Conservation (phyloP, 2,888 invertebrate genomes). For the Euclidia mi region DNA sequence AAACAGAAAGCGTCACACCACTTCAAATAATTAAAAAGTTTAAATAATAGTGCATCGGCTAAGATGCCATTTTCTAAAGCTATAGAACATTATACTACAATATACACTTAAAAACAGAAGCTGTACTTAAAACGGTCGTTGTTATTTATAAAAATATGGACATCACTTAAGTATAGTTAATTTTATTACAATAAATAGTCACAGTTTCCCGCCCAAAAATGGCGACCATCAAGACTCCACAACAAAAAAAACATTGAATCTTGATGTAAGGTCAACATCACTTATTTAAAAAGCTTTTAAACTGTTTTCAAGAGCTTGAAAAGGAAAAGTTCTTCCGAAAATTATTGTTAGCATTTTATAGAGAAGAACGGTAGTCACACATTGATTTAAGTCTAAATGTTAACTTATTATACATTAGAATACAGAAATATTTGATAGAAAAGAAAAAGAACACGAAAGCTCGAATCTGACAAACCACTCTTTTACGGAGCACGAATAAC, state of each 20-base stretch:
- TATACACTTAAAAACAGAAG: constrained; percentile 35
- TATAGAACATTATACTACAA: constrained; percentile 27
- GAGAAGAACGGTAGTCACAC: too few species aligned
- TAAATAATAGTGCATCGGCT: constrained; percentile 14
- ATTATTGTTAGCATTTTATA: too few species aligned
- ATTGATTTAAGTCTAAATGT: too few species aligned
- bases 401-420: too few species aligned
- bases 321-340: too few species aligned
- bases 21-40: constrained; percentile 5
- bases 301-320: too few species aligned
- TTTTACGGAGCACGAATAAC: too few species aligned
- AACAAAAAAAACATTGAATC: not conserved
- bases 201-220: constrained; percentile 33
- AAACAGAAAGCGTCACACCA: not conserved
- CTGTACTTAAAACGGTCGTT: constrained; percentile 28
- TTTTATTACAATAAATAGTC: constrained; percentile 50
- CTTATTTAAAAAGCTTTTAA: not conserved
- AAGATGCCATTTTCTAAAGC: constrained; percentile 25
- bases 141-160: constrained; percentile 44
- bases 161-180: constrained; percentile 47
- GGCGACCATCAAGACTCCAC: constrained; percentile 33
- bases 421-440: too few species aligned
- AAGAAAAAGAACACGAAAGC: too few species aligned
- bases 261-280: not conserved
- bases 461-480: too few species aligned